Conservation (phyloP, 2,113 vertebrate species). For the Rhinichthys klamathensis region DNA sequence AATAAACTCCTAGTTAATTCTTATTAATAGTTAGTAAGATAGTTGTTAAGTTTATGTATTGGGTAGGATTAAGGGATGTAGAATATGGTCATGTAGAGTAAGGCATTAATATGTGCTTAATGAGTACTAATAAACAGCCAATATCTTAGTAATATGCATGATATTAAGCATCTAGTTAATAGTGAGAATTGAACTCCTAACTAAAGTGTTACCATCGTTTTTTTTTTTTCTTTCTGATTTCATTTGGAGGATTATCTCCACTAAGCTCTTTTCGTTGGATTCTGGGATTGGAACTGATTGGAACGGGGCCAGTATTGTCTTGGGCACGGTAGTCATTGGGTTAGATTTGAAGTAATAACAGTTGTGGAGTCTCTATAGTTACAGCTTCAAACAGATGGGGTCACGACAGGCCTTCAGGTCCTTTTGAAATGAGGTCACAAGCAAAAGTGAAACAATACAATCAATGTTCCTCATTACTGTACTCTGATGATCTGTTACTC, state of each 20-base stretch:
- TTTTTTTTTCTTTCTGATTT: background rate
- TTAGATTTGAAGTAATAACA: constrained; percentile 18
- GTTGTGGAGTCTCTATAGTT: background rate
- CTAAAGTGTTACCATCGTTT: no score
- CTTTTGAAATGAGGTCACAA: constrained; percentile 34
- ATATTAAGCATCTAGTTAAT: no score
- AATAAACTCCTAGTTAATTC: no score
- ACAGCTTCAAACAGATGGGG: constrained; percentile 22
- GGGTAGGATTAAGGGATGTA: no score
- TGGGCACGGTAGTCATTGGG: background rate
- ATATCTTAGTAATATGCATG: no score
- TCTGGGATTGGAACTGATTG: background rate
- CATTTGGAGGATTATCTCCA: background rate
- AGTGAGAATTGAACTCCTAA: no score
- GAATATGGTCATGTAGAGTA: no score
- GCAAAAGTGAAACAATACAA: constrained; percentile 28
- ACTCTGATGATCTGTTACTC: constrained; percentile 40
- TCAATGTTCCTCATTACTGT: constrained; percentile 34
- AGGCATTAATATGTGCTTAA: no score
- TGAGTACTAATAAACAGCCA: no score
- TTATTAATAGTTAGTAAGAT: no score
- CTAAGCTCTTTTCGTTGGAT: background rate
- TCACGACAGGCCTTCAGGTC: constrained; percentile 19
- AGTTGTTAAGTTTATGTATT: no score
- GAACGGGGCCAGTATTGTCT: background rate